Conservation (phyloP, 2,113 vertebrate genomes). For the Dipodomys spectabilis region DNA sequence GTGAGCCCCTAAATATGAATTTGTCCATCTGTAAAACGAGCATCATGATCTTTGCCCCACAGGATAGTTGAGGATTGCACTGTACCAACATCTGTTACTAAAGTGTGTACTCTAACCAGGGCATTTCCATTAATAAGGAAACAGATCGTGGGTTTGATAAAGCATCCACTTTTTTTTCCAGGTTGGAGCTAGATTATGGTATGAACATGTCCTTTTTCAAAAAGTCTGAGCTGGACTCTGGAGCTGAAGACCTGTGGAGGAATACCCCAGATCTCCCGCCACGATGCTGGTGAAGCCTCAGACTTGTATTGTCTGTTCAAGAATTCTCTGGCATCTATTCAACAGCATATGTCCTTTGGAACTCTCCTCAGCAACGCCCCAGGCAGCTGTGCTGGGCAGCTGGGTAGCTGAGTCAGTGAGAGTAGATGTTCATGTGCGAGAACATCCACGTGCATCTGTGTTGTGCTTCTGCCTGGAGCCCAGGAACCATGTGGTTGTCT, state of each 20-base stretch:
- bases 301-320: not conserved
- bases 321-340: constrained; percentile 46
- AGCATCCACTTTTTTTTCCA: constrained; percentile 7
- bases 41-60: not conserved
- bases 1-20: not conserved
- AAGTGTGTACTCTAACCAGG: constrained; percentile 39
- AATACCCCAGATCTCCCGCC: not conserved
- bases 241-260: not conserved
- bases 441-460: not conserved
- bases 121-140: not conserved
- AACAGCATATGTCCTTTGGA: not conserved
- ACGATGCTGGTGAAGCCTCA: not conserved
- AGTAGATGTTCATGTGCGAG: not conserved
- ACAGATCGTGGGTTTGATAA: constrained; percentile 6
- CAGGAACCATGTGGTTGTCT: not conserved
- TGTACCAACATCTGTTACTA: not conserved
- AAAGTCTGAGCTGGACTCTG: constrained; percentile 47
- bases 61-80: not conserved
- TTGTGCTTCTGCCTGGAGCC: constrained; percentile 72
- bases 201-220: constrained; percentile 42
- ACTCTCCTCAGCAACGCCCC: not conserved
- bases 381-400: not conserved
- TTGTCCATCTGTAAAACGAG: constrained; percentile 1
- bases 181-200: not conserved
- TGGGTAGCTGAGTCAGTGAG: not conserved